Percentiles rank a stretch among this genome's conserved stretches.
phyloP scores from a whole-genome alignment of 2,888 invertebrate species.

The Leucoma salicis region DNA sequence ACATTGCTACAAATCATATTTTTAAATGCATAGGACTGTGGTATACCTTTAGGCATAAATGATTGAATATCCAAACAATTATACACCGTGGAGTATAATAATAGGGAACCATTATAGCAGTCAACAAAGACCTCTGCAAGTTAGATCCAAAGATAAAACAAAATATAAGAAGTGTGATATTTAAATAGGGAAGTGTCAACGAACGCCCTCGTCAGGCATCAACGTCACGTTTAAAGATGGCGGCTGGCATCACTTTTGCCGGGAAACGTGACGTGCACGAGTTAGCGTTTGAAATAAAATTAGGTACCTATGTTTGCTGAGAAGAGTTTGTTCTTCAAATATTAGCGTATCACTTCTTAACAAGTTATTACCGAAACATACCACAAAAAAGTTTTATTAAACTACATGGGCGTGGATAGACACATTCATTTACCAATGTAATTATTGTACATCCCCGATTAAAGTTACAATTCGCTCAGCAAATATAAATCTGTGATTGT shows the following conservation, averaged over 20 bases:
- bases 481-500: too few species aligned
- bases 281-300: constrained; percentile 48
- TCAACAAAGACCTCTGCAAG: constrained; percentile 61
- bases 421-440: too few species aligned
- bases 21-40: too few species aligned
- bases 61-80: too few species aligned
- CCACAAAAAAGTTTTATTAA: constrained; percentile 13
- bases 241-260: constrained; percentile 61
- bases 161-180: constrained; percentile 61
- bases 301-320: constrained; percentile 20
- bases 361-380: constrained; percentile 27
- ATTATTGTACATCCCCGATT: too few species aligned
- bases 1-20: too few species aligned
- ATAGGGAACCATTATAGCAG: constrained; percentile 47
- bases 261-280: constrained; percentile 65
- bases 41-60: too few species aligned
- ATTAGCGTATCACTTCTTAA: constrained; percentile 26
- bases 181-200: constrained; percentile 69
- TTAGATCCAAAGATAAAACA: constrained; percentile 55
- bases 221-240: constrained; percentile 74
- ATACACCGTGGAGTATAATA: too few species aligned
- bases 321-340: constrained; percentile 34
- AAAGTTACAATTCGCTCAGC: too few species aligned
- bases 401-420: too few species aligned
- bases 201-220: constrained; percentile 45